phyloP scores from a whole-genome alignment of 1,140 invertebrate genomes.

The Sinonovacula constricta region DNA sequence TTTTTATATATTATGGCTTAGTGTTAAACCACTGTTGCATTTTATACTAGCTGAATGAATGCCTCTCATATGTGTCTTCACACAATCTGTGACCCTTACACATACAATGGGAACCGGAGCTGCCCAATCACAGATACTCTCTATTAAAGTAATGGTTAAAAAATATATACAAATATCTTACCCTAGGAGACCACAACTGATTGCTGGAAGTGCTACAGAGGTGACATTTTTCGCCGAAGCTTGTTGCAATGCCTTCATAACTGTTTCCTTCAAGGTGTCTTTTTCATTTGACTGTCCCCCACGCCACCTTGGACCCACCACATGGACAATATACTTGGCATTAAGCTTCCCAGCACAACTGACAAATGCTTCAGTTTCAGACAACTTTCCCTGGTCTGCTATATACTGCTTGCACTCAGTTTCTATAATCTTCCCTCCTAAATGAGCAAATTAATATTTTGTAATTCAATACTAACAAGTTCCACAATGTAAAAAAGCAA shows the following conservation, averaged over 20 bases:
- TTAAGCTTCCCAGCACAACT: neutral
- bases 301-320: neutral
- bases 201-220: neutral
- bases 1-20: no score
- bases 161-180: neutral
- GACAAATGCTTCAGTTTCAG: neutral
- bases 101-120: no score
- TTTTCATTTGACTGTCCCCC: neutral
- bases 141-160: no score
- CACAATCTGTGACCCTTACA: no score
- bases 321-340: neutral
- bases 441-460: no score
- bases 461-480: no score
- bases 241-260: neutral
- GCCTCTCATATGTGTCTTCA: no score
- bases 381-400: neutral
- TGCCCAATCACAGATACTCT: no score
- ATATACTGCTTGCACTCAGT: neutral
- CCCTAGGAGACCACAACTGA: neutral
- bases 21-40: no score
- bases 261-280: neutral
- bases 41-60: no score
- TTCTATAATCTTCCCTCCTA: neutral
- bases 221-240: neutral
- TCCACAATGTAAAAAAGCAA: no score